These are phyloP conservation scores for Drosophila pectinifera DNA, from an alignment of 1,140 invertebrate species.

Conservation along the genomic window DNA sequence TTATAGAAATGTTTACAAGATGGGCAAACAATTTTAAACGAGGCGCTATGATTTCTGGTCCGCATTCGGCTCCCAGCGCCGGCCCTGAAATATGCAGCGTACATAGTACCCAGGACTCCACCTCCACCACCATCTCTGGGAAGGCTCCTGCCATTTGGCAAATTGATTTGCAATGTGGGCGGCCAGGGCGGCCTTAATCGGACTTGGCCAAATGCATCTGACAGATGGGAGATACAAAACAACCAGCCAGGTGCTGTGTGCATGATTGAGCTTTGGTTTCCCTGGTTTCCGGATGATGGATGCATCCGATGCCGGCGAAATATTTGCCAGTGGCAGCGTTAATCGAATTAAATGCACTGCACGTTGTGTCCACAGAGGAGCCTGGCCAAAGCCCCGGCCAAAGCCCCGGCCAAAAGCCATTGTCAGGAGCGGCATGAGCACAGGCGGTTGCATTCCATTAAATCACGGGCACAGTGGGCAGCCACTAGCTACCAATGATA, in stretches of 20 bases:
- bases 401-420: constrained; percentile 29
- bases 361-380: constrained; percentile 36
- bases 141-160: constrained; percentile 26
- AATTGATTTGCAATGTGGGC: constrained; percentile 39
- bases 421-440: constrained; percentile 31
- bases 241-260: constrained; percentile 19
- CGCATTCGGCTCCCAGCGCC: not conserved
- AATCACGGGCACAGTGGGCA: constrained; percentile 11
- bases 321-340: constrained; percentile 29
- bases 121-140: not conserved
- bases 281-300: constrained; percentile 16
- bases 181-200: not conserved
- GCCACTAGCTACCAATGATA: too few relatives aligned
- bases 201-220: constrained; percentile 4
- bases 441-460: constrained; percentile 21
- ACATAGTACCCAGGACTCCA: too few relatives aligned
- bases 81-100: not conserved
- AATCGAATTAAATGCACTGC: constrained; percentile 51
- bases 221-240: constrained; percentile 22
- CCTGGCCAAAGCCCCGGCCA: not conserved
- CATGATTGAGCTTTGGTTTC: constrained; percentile 12
- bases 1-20: constrained; percentile 40
- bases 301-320: constrained; percentile 15
- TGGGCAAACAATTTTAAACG: constrained; percentile 38
- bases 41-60: constrained; percentile 32